Percentiles rank a stretch among this genome's conserved stretches.
Conservation (phyloP, 2,888 invertebrate genomes). For the Eudemis profundana region DNA sequence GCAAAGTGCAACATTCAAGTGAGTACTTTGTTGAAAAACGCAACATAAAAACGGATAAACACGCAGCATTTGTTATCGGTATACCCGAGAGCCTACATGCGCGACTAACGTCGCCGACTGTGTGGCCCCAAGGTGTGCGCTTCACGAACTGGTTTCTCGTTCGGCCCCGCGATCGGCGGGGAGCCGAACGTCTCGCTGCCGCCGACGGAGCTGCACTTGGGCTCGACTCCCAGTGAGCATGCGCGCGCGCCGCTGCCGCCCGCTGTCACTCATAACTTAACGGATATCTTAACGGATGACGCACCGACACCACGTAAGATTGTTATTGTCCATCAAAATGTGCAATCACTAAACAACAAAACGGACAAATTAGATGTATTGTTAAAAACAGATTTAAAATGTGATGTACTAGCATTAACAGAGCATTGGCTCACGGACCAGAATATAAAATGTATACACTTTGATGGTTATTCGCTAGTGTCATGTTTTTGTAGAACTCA, state of each 20-base stretch:
- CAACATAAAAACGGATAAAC: not conserved
- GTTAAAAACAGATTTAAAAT: not conserved
- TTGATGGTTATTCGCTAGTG: not conserved
- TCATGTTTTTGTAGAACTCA: conserved; percentile 9
- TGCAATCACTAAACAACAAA: not conserved
- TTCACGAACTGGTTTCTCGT: conserved; percentile 12
- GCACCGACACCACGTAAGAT: not conserved
- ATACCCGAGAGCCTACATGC: not conserved
- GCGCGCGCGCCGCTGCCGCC: not conserved
- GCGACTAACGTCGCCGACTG: conserved; percentile 9
- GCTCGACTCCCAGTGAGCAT: not conserved
- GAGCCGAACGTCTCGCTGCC: not conserved
- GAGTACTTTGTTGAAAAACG: conserved; percentile 1
- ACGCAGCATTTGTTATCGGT: not conserved
- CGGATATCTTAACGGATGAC: too few relatives aligned
- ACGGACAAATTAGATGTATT: conserved; percentile 4
- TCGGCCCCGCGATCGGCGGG: conserved; percentile 11
- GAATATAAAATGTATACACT: conserved; percentile 12
- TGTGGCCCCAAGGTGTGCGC: conserved; percentile 15
- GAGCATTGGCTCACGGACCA: conserved; percentile 23
- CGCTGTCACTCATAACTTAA: too few relatives aligned
- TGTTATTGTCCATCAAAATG: conserved; percentile 8
- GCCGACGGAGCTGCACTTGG: too few relatives aligned
- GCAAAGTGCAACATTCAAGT: not conserved
- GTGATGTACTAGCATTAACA: conserved; percentile 20